Evolutionary conservation across 2,797 vertebrate species (phyloP).

Genomic region (Rhincodon typus): DNA sequence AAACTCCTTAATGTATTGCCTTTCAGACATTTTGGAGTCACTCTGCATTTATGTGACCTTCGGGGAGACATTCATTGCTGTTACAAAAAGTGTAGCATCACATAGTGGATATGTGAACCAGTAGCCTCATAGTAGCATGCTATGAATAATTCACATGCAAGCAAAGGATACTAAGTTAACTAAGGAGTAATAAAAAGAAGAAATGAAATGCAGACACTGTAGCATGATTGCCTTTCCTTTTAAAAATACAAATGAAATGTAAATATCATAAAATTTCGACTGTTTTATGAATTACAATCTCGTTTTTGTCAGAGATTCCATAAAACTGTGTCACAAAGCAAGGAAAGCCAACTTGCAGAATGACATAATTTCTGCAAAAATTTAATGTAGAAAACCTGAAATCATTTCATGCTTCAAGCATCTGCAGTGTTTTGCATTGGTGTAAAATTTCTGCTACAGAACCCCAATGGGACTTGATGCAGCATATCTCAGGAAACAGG

Average conservation of each 20-base stretch:
- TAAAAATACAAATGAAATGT: not conserved
- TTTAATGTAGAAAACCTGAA: not conserved
- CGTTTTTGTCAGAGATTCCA: not conserved
- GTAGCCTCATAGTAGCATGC: not conserved
- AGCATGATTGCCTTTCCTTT: not conserved
- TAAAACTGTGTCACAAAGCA: not conserved
- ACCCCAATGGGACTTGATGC: not conserved
- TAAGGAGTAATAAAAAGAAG: not conserved
- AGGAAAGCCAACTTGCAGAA: not conserved
- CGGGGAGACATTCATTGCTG: not conserved
- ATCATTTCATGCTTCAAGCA: not conserved
- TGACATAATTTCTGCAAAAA: not conserved
- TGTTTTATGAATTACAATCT: not conserved
- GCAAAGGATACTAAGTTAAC: constrained; percentile 3
- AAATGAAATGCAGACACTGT: not conserved
- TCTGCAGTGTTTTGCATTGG: not conserved
- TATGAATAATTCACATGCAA: constrained; percentile 13
- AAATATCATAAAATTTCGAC: not conserved
- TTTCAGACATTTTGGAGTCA: constrained; percentile 14
- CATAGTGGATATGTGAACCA: not conserved
- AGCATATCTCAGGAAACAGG: not conserved
- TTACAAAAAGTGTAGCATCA: not conserved
- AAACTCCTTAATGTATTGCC: not conserved
- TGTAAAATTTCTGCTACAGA: not conserved
- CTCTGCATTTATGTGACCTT: not conserved